Conservation (phyloP, 1,140 invertebrate genomes). For the Camponotus pennsylvanicus region DNA sequence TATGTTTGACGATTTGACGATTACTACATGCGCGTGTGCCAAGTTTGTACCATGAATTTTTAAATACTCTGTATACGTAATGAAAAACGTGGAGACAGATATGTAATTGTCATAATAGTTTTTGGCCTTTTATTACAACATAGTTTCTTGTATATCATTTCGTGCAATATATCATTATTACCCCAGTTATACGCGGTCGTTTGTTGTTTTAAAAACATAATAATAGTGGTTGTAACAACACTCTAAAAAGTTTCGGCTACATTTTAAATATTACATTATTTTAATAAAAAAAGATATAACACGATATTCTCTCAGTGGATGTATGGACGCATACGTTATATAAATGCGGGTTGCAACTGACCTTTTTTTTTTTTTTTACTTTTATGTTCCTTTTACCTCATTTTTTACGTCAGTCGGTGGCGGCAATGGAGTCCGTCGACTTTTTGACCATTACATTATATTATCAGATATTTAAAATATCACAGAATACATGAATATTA, state of each 20-base stretch:
- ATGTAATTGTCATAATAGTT: constrained; percentile 18
- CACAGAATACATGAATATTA: background rate
- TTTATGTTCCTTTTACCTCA: constrained; percentile 41
- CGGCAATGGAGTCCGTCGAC: constrained; percentile 38
- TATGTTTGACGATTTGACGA: background rate
- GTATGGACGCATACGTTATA: constrained; percentile 31
- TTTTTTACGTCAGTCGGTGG: constrained; percentile 39
- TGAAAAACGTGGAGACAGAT: background rate
- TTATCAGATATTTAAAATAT: constrained; percentile 10
- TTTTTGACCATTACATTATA: constrained; percentile 35
- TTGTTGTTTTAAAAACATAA: constrained; percentile 4
- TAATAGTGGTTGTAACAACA: constrained; percentile 19
- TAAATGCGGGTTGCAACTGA: constrained; percentile 35
- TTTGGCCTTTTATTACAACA: constrained; percentile 5
- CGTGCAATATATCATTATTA: background rate
- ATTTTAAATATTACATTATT: constrained; percentile 59
- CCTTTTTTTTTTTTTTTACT: constrained; percentile 26
- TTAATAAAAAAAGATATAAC: constrained; percentile 38
- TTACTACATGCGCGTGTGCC: too few species aligned
- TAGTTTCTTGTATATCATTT: background rate
- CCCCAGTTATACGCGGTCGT: background rate
- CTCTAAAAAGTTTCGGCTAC: constrained; percentile 19
- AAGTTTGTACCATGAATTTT: too few species aligned
- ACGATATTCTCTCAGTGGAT: constrained; percentile 7
- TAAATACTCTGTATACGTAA: too few species aligned